These are phyloP conservation scores for Cheilosia vernalis DNA, from an alignment of 2,888 invertebrate genomes.

Conservation along the genomic window DNA sequence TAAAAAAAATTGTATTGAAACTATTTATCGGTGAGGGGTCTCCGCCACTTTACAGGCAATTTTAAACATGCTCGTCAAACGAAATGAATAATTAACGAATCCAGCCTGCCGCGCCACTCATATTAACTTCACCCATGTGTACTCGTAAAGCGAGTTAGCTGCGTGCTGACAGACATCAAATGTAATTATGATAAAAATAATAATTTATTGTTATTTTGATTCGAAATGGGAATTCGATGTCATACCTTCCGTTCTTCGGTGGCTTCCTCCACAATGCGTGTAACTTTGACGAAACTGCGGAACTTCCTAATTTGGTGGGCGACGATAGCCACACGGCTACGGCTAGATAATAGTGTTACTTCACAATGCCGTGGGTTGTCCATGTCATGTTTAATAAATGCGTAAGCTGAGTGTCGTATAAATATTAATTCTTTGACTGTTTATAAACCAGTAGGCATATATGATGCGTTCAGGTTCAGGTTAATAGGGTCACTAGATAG, in stretches of 20 bases:
- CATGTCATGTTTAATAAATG: conserved; percentile 67
- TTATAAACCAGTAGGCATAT: conserved; percentile 38
- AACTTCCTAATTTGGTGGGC: conserved; percentile 73
- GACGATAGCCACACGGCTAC: conserved; percentile 41
- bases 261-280: conserved; percentile 17
- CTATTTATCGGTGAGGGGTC: conserved; percentile 65
- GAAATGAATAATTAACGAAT: conserved; percentile 66
- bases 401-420: conserved; percentile 44
- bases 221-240: conserved; percentile 55
- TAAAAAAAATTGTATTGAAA: conserved; percentile 47
- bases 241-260: conserved; percentile 65
- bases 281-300: conserved; percentile 59
- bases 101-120: conserved; percentile 58
- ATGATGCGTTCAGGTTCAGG: conserved; percentile 57
- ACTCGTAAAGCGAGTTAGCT: background rate
- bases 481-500: conserved; percentile 56
- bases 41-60: conserved; percentile 54
- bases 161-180: conserved; percentile 55
- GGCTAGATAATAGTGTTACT: conserved; percentile 46
- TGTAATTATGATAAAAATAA: conserved; percentile 72
- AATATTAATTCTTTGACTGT: conserved; percentile 20
- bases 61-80: conserved; percentile 56
- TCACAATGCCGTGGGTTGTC: conserved; percentile 55
- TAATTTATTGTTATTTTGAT: conserved; percentile 58
- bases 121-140: conserved; percentile 42